These are phyloP conservation scores for Pachypanchax playfairii DNA, from an alignment of 2,113 vertebrate genomes.

Conservation along the genomic window DNA sequence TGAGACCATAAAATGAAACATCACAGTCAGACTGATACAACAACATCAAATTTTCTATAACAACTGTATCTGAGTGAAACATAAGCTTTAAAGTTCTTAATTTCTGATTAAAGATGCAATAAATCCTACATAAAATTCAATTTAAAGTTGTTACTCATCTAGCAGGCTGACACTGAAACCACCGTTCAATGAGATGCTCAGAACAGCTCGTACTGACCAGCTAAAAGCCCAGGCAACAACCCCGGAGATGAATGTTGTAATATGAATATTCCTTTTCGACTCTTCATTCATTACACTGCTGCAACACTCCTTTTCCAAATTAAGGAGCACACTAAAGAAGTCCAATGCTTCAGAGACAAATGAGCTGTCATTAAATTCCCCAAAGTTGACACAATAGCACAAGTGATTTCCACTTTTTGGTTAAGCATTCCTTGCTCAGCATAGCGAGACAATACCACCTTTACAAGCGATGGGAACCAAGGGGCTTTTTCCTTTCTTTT, in stretches of 20 bases:
- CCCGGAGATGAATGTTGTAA: slow-evolving; percentile 37
- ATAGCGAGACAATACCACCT: neutral
- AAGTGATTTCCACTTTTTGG: slow-evolving; percentile 18
- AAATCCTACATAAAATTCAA: neutral
- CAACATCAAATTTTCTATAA: too few species aligned
- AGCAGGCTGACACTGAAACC: slow-evolving; percentile 36
- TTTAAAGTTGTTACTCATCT: slow-evolving; percentile 25
- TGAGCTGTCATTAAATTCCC: slow-evolving; percentile 13
- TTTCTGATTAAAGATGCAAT: neutral
- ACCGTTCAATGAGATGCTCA: slow-evolving; percentile 22
- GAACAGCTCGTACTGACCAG: slow-evolving; percentile 29
- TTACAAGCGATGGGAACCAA: neutral
- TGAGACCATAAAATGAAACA: too few species aligned
- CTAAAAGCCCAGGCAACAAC: slow-evolving; percentile 18
- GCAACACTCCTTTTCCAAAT: slow-evolving; percentile 24
- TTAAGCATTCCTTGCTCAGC: slow-evolving; percentile 1
- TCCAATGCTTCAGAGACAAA: slow-evolving; percentile 17
- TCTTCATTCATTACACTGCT: slow-evolving; percentile 35
- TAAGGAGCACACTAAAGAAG: slow-evolving; percentile 21
- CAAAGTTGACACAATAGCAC: slow-evolving; percentile 29
- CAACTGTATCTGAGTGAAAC: too few species aligned
- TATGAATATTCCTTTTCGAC: slow-evolving; percentile 46
- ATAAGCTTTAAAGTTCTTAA: neutral
- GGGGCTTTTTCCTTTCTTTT: slow-evolving; percentile 20
- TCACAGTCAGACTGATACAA: too few species aligned